Evolutionary conservation across 64 coral and sea anemone species (phyloP), one percentile per base, ranked within the genome.

Genomic region (Porites lutea): DNA sequence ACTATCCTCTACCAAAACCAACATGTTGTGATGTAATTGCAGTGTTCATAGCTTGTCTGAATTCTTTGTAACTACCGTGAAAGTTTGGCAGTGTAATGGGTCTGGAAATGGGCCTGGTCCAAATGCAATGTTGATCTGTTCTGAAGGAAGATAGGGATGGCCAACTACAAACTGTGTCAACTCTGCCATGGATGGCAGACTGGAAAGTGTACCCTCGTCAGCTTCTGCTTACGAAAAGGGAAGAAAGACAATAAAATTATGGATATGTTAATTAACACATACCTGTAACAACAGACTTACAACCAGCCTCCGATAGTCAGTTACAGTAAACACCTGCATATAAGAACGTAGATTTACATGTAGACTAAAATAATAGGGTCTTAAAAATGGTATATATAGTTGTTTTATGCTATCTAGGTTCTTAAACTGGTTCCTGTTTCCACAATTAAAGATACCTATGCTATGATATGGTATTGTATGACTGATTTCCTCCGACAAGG

Each of bases 1-100:
- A 37, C 27, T 86, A 75, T 74, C 86, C 86, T 88, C 86, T 69
- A 22, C 86, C 86, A 88, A 72, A 88, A 53, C 86, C 71, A 69
- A 72, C 65, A 72, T 74, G 53, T 60, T 88, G 86, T 12, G 48
- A 19, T 13, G 71, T 55, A 22, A 88, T 60, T 73, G 86, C 86
- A 45, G 71, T 57, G 19, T 88, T 88, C 70, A 88, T 55, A 51
- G 86, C 86, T 11, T 75, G 69, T 75, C 71, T 70, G 71, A 88
- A 88, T 45, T 88, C 86, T 15, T 3, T 19, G 71, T 88, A 88
- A 58, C 57, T 88, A 44, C 50, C 57, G 68, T 88, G 71, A 14
- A 18, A 21, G 8, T 37, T 13, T 51, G 71, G 86, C 68, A 88
- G 37, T 71, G 55, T 52, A 52, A 88, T 75, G 86, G 65, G 54